Conservation (phyloP, 2,888 invertebrate species). For the Xestoiulus laeticollis region DNA sequence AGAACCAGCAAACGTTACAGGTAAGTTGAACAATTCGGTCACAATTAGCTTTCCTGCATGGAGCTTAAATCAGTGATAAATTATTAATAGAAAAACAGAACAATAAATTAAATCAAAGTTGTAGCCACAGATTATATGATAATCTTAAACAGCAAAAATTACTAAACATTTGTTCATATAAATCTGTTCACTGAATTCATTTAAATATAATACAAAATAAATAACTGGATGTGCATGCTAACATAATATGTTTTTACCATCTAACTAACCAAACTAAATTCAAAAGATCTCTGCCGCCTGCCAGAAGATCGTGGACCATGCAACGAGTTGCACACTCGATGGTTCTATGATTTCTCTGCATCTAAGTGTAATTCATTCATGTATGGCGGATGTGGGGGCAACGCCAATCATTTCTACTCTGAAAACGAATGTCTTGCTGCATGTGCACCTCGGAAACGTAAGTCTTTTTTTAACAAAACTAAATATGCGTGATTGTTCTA, state of each 20-base stretch:
- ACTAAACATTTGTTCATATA: neutral
- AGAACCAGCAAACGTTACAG: constrained; percentile 43
- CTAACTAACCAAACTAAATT: neutral
- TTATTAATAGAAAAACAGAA: no score
- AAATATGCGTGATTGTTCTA: neutral
- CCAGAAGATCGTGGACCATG: constrained; percentile 76
- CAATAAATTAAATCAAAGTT: no score
- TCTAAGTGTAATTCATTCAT: constrained; percentile 81
- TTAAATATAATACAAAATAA: neutral
- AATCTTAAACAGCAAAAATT: neutral
- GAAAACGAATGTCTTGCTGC: constrained; percentile 73
- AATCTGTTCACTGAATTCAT: neutral
- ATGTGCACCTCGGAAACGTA: constrained; percentile 53
- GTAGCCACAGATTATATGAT: no score
- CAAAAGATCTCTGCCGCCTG: constrained; percentile 74
- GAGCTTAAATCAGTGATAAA: neutral
- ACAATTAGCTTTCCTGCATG: neutral
- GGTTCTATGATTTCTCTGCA: constrained; percentile 72
- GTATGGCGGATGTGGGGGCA: constrained; percentile 88
- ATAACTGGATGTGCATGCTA: neutral
- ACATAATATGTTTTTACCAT: neutral
- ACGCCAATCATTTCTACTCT: constrained; percentile 83
- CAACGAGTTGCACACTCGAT: constrained; percentile 66
- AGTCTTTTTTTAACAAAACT: neutral
- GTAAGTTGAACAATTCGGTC: neutral